A percentile compares a stretch with the other conserved stretches of the same genome.
phyloP scores from a whole-genome alignment of 2,888 invertebrate genomes.

The Melieria picta region DNA sequence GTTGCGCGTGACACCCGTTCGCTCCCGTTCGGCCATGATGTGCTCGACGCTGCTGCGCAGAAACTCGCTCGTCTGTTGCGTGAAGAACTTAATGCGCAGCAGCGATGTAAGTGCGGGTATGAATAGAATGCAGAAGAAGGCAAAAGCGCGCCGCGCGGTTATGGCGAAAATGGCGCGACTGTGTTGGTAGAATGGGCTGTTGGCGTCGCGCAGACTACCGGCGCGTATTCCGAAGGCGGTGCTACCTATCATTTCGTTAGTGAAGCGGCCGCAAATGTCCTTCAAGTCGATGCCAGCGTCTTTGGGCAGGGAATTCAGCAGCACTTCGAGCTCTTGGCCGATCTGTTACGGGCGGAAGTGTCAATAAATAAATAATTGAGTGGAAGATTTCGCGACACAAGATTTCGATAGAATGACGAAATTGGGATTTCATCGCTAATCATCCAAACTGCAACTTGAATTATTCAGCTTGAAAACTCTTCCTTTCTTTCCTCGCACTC shows the following conservation, averaged over 20 bases:
- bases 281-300: slow-evolving; percentile 52
- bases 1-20: slow-evolving; percentile 60
- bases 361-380: not conserved
- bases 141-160: slow-evolving; percentile 47
- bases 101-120: slow-evolving; percentile 55
- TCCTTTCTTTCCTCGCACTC: slow-evolving; percentile 1
- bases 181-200: slow-evolving; percentile 55
- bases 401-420: not conserved
- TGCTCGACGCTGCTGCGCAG: slow-evolving; percentile 62
- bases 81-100: slow-evolving; percentile 55
- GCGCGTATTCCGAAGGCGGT: slow-evolving; percentile 61
- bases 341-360: slow-evolving; percentile 36
- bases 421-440: no score
- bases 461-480: no score
- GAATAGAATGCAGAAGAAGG: slow-evolving; percentile 57
- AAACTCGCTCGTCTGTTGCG: slow-evolving; percentile 56
- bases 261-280: slow-evolving; percentile 56
- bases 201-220: slow-evolving; percentile 56
- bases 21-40: slow-evolving; percentile 64
- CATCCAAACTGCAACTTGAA: no score
- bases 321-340: slow-evolving; percentile 46
- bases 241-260: slow-evolving; percentile 60
- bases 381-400: not conserved
- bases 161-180: slow-evolving; percentile 52
- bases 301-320: slow-evolving; percentile 16